Conservation (phyloP, 2,113 vertebrate species). For the Mormyrus lacerda region DNA sequence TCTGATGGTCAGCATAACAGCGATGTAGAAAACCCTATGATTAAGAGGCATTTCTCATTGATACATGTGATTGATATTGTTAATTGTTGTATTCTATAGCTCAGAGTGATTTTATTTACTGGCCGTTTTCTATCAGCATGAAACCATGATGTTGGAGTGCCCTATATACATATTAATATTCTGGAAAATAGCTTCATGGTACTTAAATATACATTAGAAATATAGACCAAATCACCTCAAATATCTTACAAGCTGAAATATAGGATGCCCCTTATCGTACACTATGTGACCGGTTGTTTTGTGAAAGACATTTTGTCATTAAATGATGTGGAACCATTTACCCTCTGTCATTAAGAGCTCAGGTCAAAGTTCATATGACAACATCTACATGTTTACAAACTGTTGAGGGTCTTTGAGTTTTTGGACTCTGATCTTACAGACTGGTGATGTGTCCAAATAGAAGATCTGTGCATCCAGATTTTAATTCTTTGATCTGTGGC, state of each 20-base stretch:
- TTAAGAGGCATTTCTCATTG: background rate
- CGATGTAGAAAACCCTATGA: background rate
- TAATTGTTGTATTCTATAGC: background rate
- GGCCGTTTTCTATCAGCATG: background rate
- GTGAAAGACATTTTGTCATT: background rate
- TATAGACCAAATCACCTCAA: background rate
- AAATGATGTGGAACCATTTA: background rate
- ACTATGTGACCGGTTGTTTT: background rate
- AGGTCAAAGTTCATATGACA: background rate
- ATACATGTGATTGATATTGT: background rate
- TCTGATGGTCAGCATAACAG: background rate
- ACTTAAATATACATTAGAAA: background rate
- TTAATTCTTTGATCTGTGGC: background rate
- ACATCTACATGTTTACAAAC: background rate
- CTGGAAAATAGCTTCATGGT: background rate
- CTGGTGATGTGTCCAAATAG: background rate
- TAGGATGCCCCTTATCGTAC: background rate
- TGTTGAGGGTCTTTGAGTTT: conserved; percentile 1
- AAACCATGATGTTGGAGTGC: too few species aligned
- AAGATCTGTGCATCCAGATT: background rate
- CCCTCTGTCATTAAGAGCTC: background rate
- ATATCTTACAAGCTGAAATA: background rate
- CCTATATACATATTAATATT: background rate
- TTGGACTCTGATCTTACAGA: background rate
- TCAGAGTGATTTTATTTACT: background rate